phyloP scores from a whole-genome alignment of 2,113 vertebrate species.

The Enhydra lutris region DNA sequence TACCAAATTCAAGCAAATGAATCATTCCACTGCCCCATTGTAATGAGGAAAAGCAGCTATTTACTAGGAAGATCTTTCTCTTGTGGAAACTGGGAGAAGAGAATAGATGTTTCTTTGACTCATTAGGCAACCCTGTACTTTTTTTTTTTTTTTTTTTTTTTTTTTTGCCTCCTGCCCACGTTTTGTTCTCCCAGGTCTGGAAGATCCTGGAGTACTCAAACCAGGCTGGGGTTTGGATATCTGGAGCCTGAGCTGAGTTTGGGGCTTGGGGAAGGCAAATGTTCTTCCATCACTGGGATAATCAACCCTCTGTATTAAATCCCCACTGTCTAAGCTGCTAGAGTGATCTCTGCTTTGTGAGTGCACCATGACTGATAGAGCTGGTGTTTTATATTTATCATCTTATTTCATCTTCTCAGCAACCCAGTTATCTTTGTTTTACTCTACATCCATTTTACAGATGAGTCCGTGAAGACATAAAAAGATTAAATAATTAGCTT shows the following conservation, averaged over 20 bases:
- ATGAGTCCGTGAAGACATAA: not conserved
- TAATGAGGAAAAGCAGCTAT: not conserved
- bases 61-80: not conserved
- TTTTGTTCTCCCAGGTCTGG: not conserved
- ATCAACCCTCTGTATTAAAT: not conserved
- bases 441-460: not conserved
- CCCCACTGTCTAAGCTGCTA: not conserved
- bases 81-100: not conserved
- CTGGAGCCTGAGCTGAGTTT: not conserved
- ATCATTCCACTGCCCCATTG: rapidly evolving
- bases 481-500: not conserved
- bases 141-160: not conserved
- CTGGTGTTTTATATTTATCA: not conserved
- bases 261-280: not conserved
- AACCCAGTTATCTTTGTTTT: not conserved
- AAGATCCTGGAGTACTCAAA: not conserved
- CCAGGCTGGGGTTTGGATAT: not conserved
- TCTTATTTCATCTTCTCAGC: not conserved
- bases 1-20: not conserved
- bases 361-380: not conserved
- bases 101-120: not conserved
- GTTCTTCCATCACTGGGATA: not conserved
- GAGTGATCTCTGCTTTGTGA: not conserved
- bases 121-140: not conserved
- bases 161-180: not conserved